Conservation (phyloP, 2,113 vertebrate species). For the Nerophis ophidion region DNA sequence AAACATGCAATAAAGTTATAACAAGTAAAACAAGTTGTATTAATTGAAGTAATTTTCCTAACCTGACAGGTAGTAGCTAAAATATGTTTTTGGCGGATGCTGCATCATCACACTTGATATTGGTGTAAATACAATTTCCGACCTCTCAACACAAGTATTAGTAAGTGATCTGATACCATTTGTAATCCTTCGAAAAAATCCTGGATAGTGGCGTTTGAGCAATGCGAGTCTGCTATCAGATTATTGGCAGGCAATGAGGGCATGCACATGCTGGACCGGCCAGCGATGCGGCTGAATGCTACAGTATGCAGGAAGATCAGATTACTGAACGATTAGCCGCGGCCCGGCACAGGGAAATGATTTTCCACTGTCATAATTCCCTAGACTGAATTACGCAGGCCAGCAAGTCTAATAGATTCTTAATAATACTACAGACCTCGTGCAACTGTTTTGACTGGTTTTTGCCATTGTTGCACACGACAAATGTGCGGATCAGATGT, state of each 20-base stretch:
- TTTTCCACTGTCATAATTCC: constrained; percentile 74
- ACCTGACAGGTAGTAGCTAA: constrained; percentile 26
- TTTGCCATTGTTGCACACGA: constrained; percentile 13
- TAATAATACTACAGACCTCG: constrained; percentile 48
- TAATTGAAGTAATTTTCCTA: neutral
- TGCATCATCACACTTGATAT: constrained; percentile 20
- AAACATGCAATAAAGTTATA: no score
- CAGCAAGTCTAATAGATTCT: constrained; percentile 58
- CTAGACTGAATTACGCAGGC: constrained; percentile 64
- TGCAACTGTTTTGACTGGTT: constrained; percentile 38
- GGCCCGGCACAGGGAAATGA: constrained; percentile 62
- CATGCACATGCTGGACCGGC: constrained; percentile 58
- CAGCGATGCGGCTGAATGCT: constrained; percentile 49
- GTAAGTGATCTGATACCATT: constrained; percentile 63
- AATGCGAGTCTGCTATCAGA: constrained; percentile 48
- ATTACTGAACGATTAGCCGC: constrained; percentile 73
- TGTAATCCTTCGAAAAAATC: constrained; percentile 66
- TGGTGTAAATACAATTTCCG: constrained; percentile 60
- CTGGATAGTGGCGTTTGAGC: constrained; percentile 60
- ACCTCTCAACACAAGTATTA: constrained; percentile 54
- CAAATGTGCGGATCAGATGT: constrained; percentile 13
- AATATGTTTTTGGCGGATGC: constrained; percentile 32
- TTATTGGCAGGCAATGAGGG: constrained; percentile 54
- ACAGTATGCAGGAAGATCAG: constrained; percentile 68
- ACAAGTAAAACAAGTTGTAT: neutral